A percentile compares a stretch with the other conserved stretches of the same genome.
Conservation (phyloP, 2,113 vertebrate species). For the Xiphophorus couchianus region DNA sequence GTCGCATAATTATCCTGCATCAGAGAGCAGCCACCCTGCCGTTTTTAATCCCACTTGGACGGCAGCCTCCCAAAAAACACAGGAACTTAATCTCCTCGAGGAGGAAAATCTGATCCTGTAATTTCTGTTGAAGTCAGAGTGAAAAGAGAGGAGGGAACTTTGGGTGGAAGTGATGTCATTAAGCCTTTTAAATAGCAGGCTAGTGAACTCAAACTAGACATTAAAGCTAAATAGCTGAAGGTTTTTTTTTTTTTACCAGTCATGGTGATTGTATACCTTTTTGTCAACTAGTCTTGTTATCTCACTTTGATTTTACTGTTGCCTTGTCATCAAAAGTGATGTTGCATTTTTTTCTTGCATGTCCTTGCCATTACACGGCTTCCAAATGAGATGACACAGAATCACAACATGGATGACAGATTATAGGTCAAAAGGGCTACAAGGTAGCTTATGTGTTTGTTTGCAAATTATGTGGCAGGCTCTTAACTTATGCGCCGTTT, state of each 20-base stretch:
- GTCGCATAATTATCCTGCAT: conserved; percentile 16
- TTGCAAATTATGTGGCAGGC: conserved; percentile 19
- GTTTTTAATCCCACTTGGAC: conserved; percentile 50
- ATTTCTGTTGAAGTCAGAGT: conserved; percentile 52
- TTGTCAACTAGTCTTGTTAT: conserved; percentile 33
- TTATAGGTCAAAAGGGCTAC: conserved; percentile 16
- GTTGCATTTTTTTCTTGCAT: not conserved
- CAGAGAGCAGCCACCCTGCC: conserved; percentile 12
- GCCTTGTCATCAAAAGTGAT: not conserved
- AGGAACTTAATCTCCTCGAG: conserved; percentile 60
- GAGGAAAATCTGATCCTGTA: conserved; percentile 56
- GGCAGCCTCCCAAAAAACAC: conserved; percentile 49
- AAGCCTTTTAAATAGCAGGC: conserved; percentile 49
- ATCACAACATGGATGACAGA: not conserved
- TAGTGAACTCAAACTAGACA: conserved; percentile 47
- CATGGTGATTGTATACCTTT: not conserved
- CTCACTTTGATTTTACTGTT: conserved; percentile 12
- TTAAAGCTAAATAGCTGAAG: conserved; percentile 20
- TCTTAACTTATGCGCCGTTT: conserved; percentile 47
- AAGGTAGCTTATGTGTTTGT: conserved; percentile 10
- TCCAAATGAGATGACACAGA: not conserved
- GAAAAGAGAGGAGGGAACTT: conserved; percentile 54
- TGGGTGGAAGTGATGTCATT: conserved; percentile 42
- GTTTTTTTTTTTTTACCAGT: not conserved
- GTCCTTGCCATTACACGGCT: not conserved